Conservation (phyloP, 92 coral and sea anemone genomes). For the Chrysogorgia sp. region DNA sequence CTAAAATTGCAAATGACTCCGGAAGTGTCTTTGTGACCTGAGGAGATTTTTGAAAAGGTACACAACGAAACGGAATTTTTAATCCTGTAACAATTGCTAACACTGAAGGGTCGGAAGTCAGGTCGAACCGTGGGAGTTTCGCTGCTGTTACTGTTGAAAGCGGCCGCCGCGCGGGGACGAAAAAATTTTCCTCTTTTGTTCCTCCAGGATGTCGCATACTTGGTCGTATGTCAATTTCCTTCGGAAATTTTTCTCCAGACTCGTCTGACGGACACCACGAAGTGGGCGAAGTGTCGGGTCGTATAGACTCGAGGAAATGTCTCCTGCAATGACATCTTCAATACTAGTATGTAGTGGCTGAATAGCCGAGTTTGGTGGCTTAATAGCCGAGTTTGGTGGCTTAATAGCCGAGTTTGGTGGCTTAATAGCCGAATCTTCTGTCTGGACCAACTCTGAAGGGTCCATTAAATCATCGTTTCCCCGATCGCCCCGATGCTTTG, state of each 20-base stretch:
- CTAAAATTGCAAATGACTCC: conserved; percentile 7
- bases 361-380: too few species aligned
- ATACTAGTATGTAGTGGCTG: too few species aligned
- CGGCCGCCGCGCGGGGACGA: conserved; percentile 49
- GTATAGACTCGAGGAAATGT: neutral
- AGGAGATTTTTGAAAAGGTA: conserved; percentile 19
- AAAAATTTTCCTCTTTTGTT: conserved; percentile 43
- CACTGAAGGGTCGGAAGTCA: conserved; percentile 48
- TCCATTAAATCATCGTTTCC: neutral
- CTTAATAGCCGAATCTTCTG: neutral
- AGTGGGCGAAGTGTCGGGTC: neutral
- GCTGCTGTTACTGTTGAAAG: too few species aligned
- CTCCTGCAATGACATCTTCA: neutral
- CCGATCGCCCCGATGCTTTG: neutral
- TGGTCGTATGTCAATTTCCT: conserved; percentile 54
- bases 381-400: conserved; percentile 3
- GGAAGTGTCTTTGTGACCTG: conserved; percentile 42
- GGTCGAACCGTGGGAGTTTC: conserved; percentile 54
- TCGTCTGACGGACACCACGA: too few species aligned
- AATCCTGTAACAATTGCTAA: conserved; percentile 51
- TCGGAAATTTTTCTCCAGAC: conserved; percentile 61
- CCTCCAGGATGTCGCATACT: conserved; percentile 49
- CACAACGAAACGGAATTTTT: conserved; percentile 46
- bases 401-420: conserved; percentile 21
- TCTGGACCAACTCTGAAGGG: too few species aligned